Base-by-base conservation (phyloP, 2,797 vertebrate genomes). In the Uromys caudimaculatus region DNA sequence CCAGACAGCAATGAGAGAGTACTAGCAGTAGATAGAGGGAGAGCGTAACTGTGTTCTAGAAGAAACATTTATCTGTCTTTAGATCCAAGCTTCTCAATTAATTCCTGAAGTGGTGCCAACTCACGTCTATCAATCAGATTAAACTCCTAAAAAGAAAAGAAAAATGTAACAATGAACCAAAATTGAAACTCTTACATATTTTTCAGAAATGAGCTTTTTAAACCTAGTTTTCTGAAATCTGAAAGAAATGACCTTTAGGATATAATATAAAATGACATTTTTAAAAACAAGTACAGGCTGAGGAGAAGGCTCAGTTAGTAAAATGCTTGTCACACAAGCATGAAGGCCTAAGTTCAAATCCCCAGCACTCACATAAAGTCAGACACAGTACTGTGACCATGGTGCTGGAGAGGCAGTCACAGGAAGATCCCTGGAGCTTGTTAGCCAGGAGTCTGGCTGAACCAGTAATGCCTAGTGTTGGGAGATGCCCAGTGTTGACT, bases 61-160 rank as follows among this genome's bases (percentile, higher is more conserved):
- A 92, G 56, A 95, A 85, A 94, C 75, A 62, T 99, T 98, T 99
- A 99, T 99, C 99, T 99, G 99, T 99, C 99, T 98, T 99, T 99
- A 93, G 99, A 99, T 97, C 99, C 99, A 96, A 99, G 98, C 98
- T 99, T 99, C 98, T 99, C 99, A 10, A 99, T 99, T 97, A 99
- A 98, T 97, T 99, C 99, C 98, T 99, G 99, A 98, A 99, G 99
- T 44, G 99, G 99, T 79, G 99, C 99, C 95, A 99, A 98, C 98
- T 99, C 99, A 97, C 99, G 98, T 67, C 99, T 98, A 98, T 99
- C 99, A 3, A 99, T 99, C 95, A 99, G 98, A 98, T 99, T 99
- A 98, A 99, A 99, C 98, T 99, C 99, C 99, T 99, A 90, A 75
- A 97, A 94, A 85, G 69, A 97, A 58, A 69, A 94, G 71, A 94